Percentiles rank a stretch among this genome's conserved stretches.
These are phyloP conservation scores for Ctenoplectra terminalis DNA, from an alignment of 1,140 invertebrate genomes.

Conservation along the genomic window DNA sequence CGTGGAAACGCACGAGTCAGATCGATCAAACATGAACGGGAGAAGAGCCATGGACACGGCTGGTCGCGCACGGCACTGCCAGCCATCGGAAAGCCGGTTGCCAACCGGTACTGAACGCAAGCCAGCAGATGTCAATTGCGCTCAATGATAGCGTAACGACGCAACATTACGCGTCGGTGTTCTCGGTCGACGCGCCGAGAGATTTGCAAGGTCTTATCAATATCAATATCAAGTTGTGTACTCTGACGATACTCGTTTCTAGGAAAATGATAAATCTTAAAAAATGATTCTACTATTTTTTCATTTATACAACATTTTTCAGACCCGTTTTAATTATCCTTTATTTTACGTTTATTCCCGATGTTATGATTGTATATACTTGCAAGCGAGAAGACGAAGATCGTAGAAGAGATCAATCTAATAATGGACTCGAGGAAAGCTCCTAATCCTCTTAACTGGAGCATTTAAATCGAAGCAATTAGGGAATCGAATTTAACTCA, in stretches of 20 bases:
- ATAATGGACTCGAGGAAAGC: background rate
- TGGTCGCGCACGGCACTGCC: slow-evolving; percentile 59
- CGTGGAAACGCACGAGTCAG: slow-evolving; percentile 40
- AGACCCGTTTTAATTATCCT: no score
- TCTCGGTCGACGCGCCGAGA: slow-evolving; percentile 37
- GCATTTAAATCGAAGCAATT: slow-evolving; percentile 2
- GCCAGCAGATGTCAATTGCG: slow-evolving; percentile 66
- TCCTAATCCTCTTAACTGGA: slow-evolving; percentile 1
- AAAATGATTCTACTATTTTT: background rate
- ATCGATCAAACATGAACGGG: slow-evolving; percentile 65
- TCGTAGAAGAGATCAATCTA: background rate
- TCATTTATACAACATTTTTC: no score
- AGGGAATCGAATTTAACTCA: background rate
- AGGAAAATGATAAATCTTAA: background rate
- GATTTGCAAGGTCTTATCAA: slow-evolving; percentile 11
- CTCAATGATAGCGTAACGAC: slow-evolving; percentile 65
- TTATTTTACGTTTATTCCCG: background rate
- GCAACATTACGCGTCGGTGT: slow-evolving; percentile 52
- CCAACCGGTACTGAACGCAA: slow-evolving; percentile 61
- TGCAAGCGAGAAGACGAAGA: background rate
- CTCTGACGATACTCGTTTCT: background rate
- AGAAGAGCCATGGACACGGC: slow-evolving; percentile 23
- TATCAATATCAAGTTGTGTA: no score
- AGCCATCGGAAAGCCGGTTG: slow-evolving; percentile 65
- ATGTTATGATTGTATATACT: background rate